Percentiles rank a stretch among this genome's conserved stretches.
Evolutionary conservation across 2,113 vertebrate species (phyloP).

Genomic region (Anolis sagrei): DNA sequence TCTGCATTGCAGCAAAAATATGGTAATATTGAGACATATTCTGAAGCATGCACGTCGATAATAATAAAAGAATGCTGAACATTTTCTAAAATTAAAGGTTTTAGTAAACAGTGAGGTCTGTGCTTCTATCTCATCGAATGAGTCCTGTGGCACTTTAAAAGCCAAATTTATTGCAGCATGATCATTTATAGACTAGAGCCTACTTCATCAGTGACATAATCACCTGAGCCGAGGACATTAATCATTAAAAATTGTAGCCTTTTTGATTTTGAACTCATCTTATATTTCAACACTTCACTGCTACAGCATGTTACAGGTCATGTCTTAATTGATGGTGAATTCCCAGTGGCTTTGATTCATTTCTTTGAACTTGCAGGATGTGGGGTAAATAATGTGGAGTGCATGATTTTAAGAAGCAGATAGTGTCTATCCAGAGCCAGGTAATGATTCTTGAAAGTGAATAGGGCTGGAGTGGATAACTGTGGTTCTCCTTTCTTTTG

Average conservation of each 20-base stretch:
- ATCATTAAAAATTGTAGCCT: neutral
- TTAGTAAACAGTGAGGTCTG: neutral
- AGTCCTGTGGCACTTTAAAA: neutral
- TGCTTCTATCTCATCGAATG: neutral
- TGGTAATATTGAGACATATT: neutral
- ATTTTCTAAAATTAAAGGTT: neutral
- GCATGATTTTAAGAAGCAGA: neutral
- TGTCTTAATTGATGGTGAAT: neutral
- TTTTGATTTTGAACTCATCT: neutral
- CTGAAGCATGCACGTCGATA: neutral
- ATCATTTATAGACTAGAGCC: neutral
- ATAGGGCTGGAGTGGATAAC: neutral
- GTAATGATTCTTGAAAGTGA: neutral
- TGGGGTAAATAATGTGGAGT: neutral
- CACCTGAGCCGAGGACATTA: neutral
- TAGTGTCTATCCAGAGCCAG: neutral
- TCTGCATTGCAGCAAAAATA: constrained; percentile 24
- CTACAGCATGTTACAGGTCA: neutral
- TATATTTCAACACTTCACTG: neutral
- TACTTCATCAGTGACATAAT: neutral
- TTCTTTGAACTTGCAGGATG: neutral
- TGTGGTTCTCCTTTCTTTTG: neutral
- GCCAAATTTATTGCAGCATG: neutral
- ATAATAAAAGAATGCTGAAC: neutral
- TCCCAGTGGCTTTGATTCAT: neutral